Conservation (phyloP, 2,888 invertebrate species). For the Drosophila recens region DNA sequence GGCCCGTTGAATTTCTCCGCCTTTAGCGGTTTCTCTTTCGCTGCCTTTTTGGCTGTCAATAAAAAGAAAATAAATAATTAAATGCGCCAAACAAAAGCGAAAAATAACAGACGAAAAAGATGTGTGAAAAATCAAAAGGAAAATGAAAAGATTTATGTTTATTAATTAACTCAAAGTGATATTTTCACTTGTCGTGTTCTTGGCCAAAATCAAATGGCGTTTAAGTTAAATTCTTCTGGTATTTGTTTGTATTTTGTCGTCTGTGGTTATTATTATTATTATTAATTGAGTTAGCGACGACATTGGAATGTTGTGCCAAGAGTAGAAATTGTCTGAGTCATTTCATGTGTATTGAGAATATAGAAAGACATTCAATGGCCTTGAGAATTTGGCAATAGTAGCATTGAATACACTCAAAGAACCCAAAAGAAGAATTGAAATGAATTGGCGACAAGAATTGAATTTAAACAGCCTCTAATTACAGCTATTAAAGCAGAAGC, state of each 20-base stretch:
- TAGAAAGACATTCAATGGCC: slow-evolving; percentile 36
- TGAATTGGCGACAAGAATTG: slow-evolving; percentile 26
- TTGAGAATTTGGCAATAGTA: slow-evolving; percentile 53
- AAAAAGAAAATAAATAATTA: slow-evolving; percentile 25
- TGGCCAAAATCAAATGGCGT: slow-evolving; percentile 39
- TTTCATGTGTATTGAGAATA: slow-evolving; percentile 13
- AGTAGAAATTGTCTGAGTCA: slow-evolving; percentile 39
- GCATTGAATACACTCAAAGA: slow-evolving; percentile 20
- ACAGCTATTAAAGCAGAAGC: background rate
- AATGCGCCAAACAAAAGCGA: slow-evolving; percentile 11
- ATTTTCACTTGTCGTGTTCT: slow-evolving; percentile 55
- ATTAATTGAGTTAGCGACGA: slow-evolving; percentile 28
- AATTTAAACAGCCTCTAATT: slow-evolving; percentile 28
- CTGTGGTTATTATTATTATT: slow-evolving; percentile 33
- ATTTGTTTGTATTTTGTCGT: slow-evolving; percentile 37
- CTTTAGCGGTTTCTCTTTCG: slow-evolving; percentile 29
- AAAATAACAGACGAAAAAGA: slow-evolving; percentile 12
- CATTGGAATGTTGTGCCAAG: slow-evolving; percentile 48
- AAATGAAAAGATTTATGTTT: slow-evolving; percentile 49
- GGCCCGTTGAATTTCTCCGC: slow-evolving; percentile 44
- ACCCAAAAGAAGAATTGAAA: background rate
- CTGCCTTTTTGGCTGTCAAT: slow-evolving; percentile 35
- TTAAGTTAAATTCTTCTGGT: slow-evolving; percentile 8
- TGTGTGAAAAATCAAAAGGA: slow-evolving; percentile 40
- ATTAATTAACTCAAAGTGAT: slow-evolving; percentile 54